Evolutionary conservation across 2,113 vertebrate genomes (phyloP), one percentile per base, ranked within the genome.

Genomic region (Osmerus mordax): DNA sequence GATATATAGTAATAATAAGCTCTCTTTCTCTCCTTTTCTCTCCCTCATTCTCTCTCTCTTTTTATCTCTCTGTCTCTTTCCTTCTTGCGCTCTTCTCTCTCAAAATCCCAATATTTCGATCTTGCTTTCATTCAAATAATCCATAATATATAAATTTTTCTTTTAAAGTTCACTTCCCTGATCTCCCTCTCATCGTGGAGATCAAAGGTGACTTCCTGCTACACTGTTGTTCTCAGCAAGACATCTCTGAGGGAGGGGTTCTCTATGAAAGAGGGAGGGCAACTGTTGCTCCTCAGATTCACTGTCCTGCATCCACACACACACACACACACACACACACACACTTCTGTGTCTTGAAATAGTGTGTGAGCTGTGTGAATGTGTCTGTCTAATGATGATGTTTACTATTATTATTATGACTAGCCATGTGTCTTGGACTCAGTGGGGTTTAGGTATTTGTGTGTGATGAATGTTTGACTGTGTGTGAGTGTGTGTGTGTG

Each of bases 391-490:
- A 14, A n/a, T 56, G 14, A 18, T 4, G 3, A n/a, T 56, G 54
- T 15, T 56, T 15, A 56, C n/a, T 18, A 56, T 56, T 56, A 56
- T 56, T 56, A 56, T 32, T 64, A 32, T 36, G 25, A 15, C 32
- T 28, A 5, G 13, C 15, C 14, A 18, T 62, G 60, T 29, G 60
- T 62, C 14, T 64, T 1, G 8, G 15, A 47, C 2, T 56, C 54
- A 18, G 16, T 18, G 54, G 25, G 28, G 28, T 29, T 51, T n/a
- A 59, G 41, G n/a, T 4, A 25, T 21, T 18, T 21, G 69, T 25
- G 12, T 70, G 67, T 74, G n/a, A 16, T 21, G 18, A 11, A 65
- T 25, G 21, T 47, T 7, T 70, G 67, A 71, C 63, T 74, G 18
- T 8, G 41, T 21, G 18, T 21, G 69, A 19, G 21, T 47, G 67